phyloP scores from a whole-genome alignment of 2,888 invertebrate species.

The Eudemis profundana region DNA sequence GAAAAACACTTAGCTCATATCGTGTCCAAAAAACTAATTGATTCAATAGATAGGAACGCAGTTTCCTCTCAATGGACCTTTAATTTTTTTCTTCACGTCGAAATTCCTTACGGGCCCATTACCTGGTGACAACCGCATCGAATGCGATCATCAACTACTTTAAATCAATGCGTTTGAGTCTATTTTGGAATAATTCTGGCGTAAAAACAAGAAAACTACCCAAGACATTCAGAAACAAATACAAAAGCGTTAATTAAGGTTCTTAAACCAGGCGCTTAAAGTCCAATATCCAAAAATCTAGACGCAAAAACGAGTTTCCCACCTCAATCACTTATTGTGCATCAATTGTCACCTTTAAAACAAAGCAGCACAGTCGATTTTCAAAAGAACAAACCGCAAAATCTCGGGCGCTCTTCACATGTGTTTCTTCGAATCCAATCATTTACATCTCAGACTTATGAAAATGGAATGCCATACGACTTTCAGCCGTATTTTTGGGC shows the following conservation, averaged over 20 bases:
- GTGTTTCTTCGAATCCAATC: constrained; percentile 80
- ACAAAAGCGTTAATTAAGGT: constrained; percentile 3
- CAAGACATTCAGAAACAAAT: neutral
- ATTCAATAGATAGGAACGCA: constrained; percentile 41
- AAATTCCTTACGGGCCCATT: constrained; percentile 75
- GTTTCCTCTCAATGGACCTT: constrained; percentile 47
- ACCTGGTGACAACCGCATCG: constrained; percentile 41
- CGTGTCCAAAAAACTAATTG: constrained; percentile 41
- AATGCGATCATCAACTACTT: neutral
- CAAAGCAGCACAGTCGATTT: constrained; percentile 11
- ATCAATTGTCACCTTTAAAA: neutral
- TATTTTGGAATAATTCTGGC: neutral
- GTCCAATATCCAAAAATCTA: constrained; percentile 4
- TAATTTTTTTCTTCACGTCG: constrained; percentile 71
- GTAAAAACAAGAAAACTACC: neutral
- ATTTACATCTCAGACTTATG: constrained; percentile 59
- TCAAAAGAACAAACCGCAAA: neutral
- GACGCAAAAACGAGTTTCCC: neutral
- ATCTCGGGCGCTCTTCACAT: constrained; percentile 56
- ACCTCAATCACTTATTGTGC: neutral
- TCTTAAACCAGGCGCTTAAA: neutral
- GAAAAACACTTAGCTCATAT: constrained; percentile 38
- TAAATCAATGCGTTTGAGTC: constrained; percentile 7
- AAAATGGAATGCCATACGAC: constrained; percentile 47
- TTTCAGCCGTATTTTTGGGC: constrained; percentile 38